phyloP scores from a whole-genome alignment of 2,113 vertebrate genomes.

The Nyctereutes procyonoides region DNA sequence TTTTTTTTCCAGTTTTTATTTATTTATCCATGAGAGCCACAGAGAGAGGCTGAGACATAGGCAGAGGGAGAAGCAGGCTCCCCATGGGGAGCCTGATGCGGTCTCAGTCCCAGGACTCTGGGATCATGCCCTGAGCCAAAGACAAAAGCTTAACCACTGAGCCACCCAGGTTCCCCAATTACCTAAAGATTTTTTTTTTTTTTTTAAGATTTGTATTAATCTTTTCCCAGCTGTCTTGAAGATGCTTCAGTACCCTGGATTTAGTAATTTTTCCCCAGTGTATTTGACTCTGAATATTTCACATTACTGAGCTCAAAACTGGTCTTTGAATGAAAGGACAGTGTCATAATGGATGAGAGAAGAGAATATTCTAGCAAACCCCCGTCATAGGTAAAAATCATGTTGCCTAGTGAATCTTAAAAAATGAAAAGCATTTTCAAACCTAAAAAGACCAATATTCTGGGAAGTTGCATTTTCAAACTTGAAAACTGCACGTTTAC shows the following conservation, averaged over 20 bases:
- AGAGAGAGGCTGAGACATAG: no score
- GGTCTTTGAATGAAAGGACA: neutral
- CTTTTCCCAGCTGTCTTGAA: conserved; percentile 20
- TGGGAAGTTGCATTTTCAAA: conserved; percentile 23
- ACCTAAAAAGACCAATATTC: neutral
- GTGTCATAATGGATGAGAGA: neutral
- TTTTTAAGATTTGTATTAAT: neutral
- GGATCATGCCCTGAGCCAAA: no score
- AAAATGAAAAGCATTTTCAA: conserved; percentile 7
- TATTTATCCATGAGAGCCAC: no score
- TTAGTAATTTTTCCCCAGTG: neutral
- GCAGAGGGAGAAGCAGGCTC: no score
- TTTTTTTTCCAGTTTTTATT: neutral
- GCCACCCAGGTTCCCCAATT: no score
- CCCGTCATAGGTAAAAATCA: neutral
- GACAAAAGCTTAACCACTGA: no score
- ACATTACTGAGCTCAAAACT: neutral
- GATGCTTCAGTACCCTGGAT: neutral
- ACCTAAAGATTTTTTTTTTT: conserved; percentile 24
- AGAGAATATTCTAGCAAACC: neutral
- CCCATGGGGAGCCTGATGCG: no score
- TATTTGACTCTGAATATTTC: conserved; percentile 15
- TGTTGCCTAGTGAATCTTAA: neutral
- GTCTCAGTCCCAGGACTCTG: no score
- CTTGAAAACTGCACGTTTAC: conserved; percentile 45